A percentile compares a stretch with the other conserved stretches of the same genome.
phyloP scores from a whole-genome alignment of 2,797 vertebrate genomes.

The Crax fasciolata region DNA sequence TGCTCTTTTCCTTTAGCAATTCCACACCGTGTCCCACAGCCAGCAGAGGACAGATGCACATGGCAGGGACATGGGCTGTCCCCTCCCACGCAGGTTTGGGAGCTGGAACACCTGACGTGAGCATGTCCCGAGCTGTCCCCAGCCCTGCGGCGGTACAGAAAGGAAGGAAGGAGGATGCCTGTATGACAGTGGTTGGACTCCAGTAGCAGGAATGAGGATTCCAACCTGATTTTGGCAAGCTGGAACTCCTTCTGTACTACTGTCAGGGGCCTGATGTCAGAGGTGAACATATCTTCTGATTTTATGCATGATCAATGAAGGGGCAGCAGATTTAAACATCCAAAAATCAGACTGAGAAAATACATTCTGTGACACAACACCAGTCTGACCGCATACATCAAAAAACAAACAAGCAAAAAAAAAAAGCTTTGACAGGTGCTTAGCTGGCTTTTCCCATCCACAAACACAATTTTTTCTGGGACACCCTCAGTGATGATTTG shows the following conservation, averaged over 20 bases:
- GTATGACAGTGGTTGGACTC: too few relatives aligned
- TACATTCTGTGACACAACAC: background rate
- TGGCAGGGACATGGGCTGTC: too few relatives aligned
- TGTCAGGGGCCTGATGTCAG: background rate
- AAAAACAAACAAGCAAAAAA: background rate
- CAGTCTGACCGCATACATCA: background rate
- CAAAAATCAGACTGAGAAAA: background rate
- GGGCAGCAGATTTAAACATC: background rate
- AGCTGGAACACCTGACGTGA: too few relatives aligned
- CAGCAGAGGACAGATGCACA: background rate
- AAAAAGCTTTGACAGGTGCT: background rate
- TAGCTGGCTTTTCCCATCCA: background rate
- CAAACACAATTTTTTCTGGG: background rate
- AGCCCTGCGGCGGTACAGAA: background rate
- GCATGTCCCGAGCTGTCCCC: too few relatives aligned
- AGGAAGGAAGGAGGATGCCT: background rate
- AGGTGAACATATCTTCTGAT: background rate
- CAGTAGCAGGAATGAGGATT: background rate
- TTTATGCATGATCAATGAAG: background rate
- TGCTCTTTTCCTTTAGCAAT: background rate
- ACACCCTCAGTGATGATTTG: background rate
- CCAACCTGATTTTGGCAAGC: background rate
- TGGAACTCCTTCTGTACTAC: background rate
- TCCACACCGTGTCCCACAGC: background rate
- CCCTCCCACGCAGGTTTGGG: too few relatives aligned